Base-by-base conservation (phyloP, 2,797 vertebrate genomes). In the Trematomus bernacchii region DNA sequence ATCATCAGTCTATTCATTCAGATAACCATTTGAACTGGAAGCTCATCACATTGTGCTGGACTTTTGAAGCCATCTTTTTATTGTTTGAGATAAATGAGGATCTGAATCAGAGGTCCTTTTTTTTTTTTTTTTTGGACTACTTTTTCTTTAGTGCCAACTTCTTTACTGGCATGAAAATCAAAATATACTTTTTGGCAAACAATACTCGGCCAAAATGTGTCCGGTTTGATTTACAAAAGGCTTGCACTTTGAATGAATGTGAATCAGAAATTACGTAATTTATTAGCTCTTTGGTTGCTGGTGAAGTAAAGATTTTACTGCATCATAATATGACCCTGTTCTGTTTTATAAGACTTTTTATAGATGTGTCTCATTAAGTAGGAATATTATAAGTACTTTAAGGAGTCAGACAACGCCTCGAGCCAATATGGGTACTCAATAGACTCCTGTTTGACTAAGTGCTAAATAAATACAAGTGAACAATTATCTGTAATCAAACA, bases 241-340 rank as follows among this genome's bases (percentile, higher is more conserved):
- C 37, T 88, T 90, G 88, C 87, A 90, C 90, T 91, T 90, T 89
- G 84, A 92, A 90, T 91, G 78, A 91, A 91, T 93, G 91, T 88
- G 82, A 82, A 83, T 77, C 76, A 78, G 72, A 73, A 74, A 88
- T 73, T 33, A 78, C 43, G 77, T 95, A 94, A 96, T 95, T 95
- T 96, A 95, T 96, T 95, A 87, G 87, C 33, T 89, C 91, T 87
- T 89, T 82, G 88, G 77, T 89, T 90, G 89, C 71, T 91, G 85
- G 86, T 91, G 66, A 93, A 95, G 95, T 95, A 95, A 96, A 94
- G 87, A 85, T 82, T 93, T 94, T 93, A 91, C 66, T 83, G 71
- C 82, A 85, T 84, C 15, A 77, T 4, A 48, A 73, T 61, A 50
- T 44, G 71, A 16, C 13, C 30, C 7, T 44, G 50, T 70, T 71